Evolutionary conservation across 2,797 vertebrate species (phyloP), one percentile per base, ranked within the genome.

Genomic region (Centropyge bicolor): DNA sequence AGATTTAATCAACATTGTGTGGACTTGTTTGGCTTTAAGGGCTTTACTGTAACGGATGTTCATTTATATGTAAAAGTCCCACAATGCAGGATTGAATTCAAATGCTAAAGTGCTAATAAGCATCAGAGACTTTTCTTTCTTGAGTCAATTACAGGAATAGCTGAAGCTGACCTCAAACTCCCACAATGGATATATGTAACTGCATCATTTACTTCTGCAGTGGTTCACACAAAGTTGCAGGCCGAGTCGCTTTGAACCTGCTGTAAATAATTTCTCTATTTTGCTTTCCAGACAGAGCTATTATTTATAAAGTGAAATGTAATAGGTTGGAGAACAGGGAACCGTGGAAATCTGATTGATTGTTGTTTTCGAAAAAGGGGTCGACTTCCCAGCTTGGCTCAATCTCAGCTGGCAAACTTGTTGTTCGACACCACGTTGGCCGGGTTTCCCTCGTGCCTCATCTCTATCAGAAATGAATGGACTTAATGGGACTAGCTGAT

Each of bases 391-490:
- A 49, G 60, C 80, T 81, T 65, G 74, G 75, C 75, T 85, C 46
- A 13, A 16, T 78, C 76, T 83, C 69, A 84, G 72, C 60, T 86
- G 78, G 63, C 67, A 68, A 63, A 69, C 65, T 67, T 60, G 62
- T 74, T 55, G 76, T 80, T 56, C 59, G 51, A 78, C 87, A 59
- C 38, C 22, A 63, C 14, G 35, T 63, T 78, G 70, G 49, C 81
- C 24, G 14, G 73, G 81, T 82, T 84, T 82, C 60, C 76, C 65
- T 6, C 1, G 41, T 54, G 73, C 56, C 70, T 74, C 31, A 20
- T 62, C 89, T 74, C 45, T n/a, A 7, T 75, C 56, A 75, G 76
- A 80, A 86, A 67, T 74, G 40, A 87, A 88, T 76, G 49, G 66
- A 82, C 54, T 78, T 57, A 27, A 31, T 61, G 65, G 57, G 74